A percentile compares a stretch with the other conserved stretches of the same genome.
phyloP scores from a whole-genome alignment of 2,797 vertebrate genomes.

The Synaphobranchus kaupii region DNA sequence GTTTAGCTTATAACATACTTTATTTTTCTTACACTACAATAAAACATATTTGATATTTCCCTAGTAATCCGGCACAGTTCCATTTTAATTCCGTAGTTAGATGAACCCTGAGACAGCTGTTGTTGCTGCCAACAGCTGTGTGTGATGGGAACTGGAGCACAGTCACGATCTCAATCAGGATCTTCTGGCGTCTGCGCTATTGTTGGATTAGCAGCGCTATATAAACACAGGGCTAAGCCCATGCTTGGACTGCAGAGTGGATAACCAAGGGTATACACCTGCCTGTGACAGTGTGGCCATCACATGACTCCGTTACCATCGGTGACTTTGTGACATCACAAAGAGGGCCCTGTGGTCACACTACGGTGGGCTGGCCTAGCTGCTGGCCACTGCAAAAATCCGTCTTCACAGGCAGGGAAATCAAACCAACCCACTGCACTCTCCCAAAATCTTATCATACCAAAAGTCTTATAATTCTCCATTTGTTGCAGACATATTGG shows the following conservation, averaged over 20 bases:
- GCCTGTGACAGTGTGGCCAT: not conserved
- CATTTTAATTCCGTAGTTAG: not conserved
- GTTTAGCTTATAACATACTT: no score
- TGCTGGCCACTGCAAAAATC: not conserved
- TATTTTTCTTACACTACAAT: no score
- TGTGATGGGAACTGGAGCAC: not conserved
- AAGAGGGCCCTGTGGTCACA: not conserved
- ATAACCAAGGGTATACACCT: not conserved
- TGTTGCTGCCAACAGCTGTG: not conserved
- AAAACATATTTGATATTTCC: not conserved
- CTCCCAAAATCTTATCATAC: not conserved
- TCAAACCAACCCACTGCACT: not conserved
- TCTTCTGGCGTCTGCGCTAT: not conserved
- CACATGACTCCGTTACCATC: not conserved
- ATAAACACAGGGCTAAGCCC: not conserved
- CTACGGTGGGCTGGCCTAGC: not conserved
- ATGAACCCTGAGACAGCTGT: not conserved
- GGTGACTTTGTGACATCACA: not conserved
- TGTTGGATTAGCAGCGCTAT: slow-evolving; percentile 20
- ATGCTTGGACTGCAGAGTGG: not conserved
- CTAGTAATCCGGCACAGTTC: not conserved
- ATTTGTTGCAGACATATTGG: not conserved
- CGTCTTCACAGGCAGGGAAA: not conserved
- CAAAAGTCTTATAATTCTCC: not conserved
- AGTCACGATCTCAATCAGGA: not conserved